These are phyloP conservation scores for Chionomys nivalis DNA, from an alignment of 2,113 vertebrate genomes.

Conservation along the genomic window DNA sequence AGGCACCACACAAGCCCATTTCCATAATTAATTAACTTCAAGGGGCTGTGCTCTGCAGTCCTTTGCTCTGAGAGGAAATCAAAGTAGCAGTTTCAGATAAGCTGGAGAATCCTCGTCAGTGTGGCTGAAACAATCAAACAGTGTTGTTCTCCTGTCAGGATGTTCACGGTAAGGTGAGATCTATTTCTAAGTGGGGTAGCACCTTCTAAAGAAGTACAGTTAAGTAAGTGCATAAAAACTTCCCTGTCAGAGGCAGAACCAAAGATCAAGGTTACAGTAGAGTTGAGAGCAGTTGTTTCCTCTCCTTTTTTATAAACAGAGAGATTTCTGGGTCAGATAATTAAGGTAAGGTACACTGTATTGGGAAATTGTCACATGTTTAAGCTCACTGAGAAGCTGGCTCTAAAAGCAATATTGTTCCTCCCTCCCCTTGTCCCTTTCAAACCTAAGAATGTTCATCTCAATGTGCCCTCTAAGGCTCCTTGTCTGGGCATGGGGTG, in stretches of 20 bases:
- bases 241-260: not conserved
- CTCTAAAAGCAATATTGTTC: not conserved
- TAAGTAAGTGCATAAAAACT: not conserved
- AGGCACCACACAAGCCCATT: not conserved
- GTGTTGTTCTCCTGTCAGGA: not conserved
- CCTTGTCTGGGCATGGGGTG: not conserved
- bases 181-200: not conserved
- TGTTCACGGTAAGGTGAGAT: not conserved
- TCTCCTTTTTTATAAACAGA: not conserved
- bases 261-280: not conserved
- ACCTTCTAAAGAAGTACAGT: not conserved
- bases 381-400: not conserved
- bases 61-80: slow-evolving; percentile 41
- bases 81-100: slow-evolving; percentile 32
- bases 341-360: not conserved
- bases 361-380: not conserved
- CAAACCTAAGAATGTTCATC: not conserved
- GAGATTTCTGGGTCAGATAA: not conserved
- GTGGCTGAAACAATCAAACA: not conserved
- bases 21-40: slow-evolving; percentile 40
- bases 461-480: not conserved
- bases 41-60: not conserved
- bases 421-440: not conserved
- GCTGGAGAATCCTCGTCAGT: slow-evolving; percentile 1
- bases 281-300: not conserved